A percentile compares a stretch with the other conserved stretches of the same genome.
Conservation (phyloP, 2,888 invertebrate species). For the Trachelus troglodyta region DNA sequence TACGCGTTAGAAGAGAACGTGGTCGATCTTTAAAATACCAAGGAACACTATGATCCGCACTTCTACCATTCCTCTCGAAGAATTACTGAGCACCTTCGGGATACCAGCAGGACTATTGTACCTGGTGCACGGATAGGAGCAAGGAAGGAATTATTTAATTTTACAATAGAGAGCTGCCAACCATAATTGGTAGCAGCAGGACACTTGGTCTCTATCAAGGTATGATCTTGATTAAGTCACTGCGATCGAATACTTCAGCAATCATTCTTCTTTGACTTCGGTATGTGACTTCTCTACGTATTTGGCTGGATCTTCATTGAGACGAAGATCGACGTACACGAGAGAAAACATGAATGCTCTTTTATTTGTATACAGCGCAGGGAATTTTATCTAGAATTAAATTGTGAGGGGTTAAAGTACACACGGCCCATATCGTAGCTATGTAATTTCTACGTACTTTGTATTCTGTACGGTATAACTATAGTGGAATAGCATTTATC, state of each 20-base stretch:
- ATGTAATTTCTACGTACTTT: not conserved
- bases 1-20: not conserved
- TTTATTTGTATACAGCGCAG: not conserved
- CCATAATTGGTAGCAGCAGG: not conserved
- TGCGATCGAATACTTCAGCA: not conserved
- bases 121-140: not conserved
- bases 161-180: not conserved
- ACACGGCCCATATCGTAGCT: not conserved
- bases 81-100: not conserved
- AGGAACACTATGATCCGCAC: not conserved
- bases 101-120: not conserved
- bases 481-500: not conserved
- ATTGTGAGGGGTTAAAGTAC: not conserved
- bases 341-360: not conserved
- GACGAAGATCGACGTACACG: not conserved
- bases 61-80: not conserved
- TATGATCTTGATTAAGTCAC: not conserved
- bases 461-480: not conserved
- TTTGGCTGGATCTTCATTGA: not conserved
- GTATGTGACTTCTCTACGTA: not conserved
- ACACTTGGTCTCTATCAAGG: not conserved
- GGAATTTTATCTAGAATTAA: not conserved
- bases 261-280: not conserved
- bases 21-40: not conserved
- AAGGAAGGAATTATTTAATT: not conserved